Evolutionary conservation across 1,140 invertebrate genomes (phyloP).

Genomic region (Piezodorus guildinii): DNA sequence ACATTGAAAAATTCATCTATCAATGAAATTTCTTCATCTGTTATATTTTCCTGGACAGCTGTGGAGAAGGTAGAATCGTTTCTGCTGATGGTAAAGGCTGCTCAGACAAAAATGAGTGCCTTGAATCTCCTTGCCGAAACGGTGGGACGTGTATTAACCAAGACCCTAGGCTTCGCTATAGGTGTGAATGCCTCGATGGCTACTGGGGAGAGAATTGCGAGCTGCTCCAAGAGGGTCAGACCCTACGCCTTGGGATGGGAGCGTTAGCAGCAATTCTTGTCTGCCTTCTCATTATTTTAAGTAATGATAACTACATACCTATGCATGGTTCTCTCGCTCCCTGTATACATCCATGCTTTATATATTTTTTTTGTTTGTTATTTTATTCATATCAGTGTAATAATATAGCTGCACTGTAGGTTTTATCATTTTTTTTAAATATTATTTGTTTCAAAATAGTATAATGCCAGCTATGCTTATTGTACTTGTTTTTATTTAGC

Average conservation of each 20-base stretch:
- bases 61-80: conserved; percentile 78
- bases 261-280: conserved; percentile 85
- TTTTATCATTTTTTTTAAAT: no score
- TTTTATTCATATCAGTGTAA: no score
- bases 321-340: background rate
- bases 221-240: conserved; percentile 81
- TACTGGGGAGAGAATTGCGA: conserved; percentile 92
- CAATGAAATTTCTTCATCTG: no score
- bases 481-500: no score
- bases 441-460: no score
- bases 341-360: no score
- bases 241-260: conserved; percentile 84
- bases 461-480: no score
- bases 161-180: conserved; percentile 68
- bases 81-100: conserved; percentile 81
- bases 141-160: conserved; percentile 80
- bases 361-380: no score
- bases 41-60: conserved; percentile 42
- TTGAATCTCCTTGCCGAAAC: conserved; percentile 82
- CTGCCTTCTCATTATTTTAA: conserved; percentile 85
- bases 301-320: conserved; percentile 45
- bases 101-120: conserved; percentile 87
- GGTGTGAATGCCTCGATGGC: conserved; percentile 75
- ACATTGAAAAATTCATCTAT: no score
- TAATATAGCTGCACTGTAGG: no score